A percentile compares a stretch with the other conserved stretches of the same genome.
Evolutionary conservation across 2,113 vertebrate species (phyloP).

Genomic region (Ctenodactylus gundi): DNA sequence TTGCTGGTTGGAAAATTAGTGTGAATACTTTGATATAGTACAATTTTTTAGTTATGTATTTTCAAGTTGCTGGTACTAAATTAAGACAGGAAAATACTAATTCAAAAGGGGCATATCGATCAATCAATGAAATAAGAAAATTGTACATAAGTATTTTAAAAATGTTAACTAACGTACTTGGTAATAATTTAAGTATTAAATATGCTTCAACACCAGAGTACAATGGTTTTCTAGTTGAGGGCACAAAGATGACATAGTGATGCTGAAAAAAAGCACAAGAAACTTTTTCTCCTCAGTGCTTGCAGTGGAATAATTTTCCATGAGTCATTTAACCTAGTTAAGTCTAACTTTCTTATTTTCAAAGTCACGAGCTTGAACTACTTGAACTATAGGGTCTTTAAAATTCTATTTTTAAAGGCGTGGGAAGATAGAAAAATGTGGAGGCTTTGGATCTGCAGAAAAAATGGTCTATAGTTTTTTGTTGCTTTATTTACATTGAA

Average conservation of each 20-base stretch:
- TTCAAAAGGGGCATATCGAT: background rate
- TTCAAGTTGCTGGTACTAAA: background rate
- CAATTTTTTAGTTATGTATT: background rate
- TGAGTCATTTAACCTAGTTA: background rate
- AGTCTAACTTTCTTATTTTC: background rate
- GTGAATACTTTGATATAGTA: background rate
- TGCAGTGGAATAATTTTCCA: background rate
- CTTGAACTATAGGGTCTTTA: background rate
- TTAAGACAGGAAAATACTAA: background rate
- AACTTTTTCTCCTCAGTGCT: background rate
- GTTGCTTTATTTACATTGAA: background rate
- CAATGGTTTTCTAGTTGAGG: background rate
- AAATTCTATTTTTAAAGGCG: background rate
- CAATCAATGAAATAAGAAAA: background rate
- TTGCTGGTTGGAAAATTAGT: background rate
- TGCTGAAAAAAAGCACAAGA: background rate
- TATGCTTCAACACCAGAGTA: background rate
- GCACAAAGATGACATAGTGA: background rate
- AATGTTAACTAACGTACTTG: conserved; percentile 11
- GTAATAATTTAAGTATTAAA: background rate
- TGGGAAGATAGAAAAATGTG: background rate
- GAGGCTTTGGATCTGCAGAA: background rate
- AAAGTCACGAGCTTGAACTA: background rate
- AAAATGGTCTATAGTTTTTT: background rate
- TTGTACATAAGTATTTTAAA: background rate